Base-by-base conservation (phyloP, 2,113 vertebrate genomes). In the Bubo blakistoni region DNA sequence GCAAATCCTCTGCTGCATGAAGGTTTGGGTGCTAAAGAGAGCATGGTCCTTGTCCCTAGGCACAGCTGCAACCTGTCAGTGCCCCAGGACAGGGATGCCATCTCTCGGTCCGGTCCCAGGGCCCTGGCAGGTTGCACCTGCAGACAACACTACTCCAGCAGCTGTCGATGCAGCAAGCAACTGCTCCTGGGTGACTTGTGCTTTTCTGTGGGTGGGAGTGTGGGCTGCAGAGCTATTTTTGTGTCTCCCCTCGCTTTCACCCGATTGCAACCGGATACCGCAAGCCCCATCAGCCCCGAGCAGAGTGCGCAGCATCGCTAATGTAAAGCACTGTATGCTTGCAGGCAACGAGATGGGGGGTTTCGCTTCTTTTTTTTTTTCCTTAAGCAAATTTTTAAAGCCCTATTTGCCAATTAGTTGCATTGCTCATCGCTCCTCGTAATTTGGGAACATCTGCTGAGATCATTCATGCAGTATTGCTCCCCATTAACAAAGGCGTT, bases 201-300 rank as follows among this genome's bases (percentile, higher is more conserved):
- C 72, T 90, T 84, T 81, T 84, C 94, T 2, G 55, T 91, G 92
- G 88, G 92, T 78, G 70, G 74, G 20, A 69, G 32, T 46, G 86
- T 87, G 90, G 90, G 91, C 78, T 77, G 81, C 51, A 47, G 57
- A 85, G 82, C 91, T 97, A 96, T 97, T 96, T 96, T 92, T 81
- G 72, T 88, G 57, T 81, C 77, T 89, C 79, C 81, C 91, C 77
- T 95, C 1, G 52, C 95, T 96, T 96, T 94, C 95, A 96, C 94
- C 85, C 40, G 2, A 79, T 70, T 69, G 86, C 70, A 96, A 94
- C 86, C 91, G 90, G 78, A 92, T 96, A 85, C 92, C 72, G 4
- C 77, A 88, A 95, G 38, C 42, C 69, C n/a, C 65, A 36, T 18
- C 65, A 77, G 62, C 96, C 78, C 78, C 1, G 8, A 90, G 77